Conservation (phyloP, 2,113 vertebrate species). For the Callopanchax toddi region DNA sequence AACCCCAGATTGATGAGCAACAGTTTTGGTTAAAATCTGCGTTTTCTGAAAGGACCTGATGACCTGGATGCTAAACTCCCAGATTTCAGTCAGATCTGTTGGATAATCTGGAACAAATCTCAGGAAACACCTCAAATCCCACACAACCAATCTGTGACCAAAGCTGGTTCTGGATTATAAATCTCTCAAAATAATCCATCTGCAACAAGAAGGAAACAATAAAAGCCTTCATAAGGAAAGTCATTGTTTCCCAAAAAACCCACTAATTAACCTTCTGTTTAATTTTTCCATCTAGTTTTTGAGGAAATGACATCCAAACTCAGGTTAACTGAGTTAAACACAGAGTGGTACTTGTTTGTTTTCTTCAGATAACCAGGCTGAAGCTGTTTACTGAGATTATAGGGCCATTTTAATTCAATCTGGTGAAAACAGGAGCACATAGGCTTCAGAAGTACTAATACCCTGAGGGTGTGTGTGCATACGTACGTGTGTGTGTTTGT, state of each 20-base stretch:
- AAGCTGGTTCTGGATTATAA: no score
- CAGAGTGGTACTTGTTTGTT: constrained; percentile 37
- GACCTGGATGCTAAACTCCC: no score
- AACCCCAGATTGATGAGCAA: no score
- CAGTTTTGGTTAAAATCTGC: no score
- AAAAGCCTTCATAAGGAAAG: no score
- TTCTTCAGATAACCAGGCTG: constrained; percentile 54
- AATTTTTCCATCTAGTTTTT: background rate
- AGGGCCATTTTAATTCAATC: constrained; percentile 58
- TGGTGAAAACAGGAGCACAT: constrained; percentile 48
- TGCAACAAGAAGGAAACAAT: no score
- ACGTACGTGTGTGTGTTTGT: constrained; percentile 6
- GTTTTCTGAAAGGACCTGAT: no score
- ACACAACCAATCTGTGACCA: no score
- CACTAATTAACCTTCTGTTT: background rate
- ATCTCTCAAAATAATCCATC: no score
- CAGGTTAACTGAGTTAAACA: background rate
- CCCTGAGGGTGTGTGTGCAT: constrained; percentile 42
- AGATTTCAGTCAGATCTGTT: no score
- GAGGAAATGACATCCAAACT: constrained; percentile 9
- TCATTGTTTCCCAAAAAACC: background rate
- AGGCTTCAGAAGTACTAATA: constrained; percentile 63
- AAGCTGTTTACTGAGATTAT: constrained; percentile 62
- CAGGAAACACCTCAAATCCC: no score
- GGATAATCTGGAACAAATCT: no score